Evolutionary conservation across 2,797 vertebrate genomes (phyloP).

Genomic region (Sciurus vulgaris): DNA sequence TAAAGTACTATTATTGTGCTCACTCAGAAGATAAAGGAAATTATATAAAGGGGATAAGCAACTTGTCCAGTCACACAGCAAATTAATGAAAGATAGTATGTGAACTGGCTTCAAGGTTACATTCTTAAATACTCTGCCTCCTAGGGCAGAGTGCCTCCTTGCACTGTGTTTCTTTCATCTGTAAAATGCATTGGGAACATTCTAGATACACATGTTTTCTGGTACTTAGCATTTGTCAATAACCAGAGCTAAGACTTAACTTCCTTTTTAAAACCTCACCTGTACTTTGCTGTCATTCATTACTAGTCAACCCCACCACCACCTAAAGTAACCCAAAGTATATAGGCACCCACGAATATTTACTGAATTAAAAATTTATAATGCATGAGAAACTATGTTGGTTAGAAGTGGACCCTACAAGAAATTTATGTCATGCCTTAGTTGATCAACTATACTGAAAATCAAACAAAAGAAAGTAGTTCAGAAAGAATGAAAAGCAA

Average conservation of each 20-base stretch:
- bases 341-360: background rate
- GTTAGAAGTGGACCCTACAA: background rate
- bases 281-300: background rate
- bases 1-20: background rate
- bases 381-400: background rate
- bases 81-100: background rate
- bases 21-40: background rate
- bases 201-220: background rate
- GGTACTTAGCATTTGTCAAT: background rate
- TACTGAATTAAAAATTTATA: slow-evolving; percentile 1
- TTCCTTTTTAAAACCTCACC: background rate
- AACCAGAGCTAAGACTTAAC: background rate
- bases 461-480: slow-evolving; percentile 10
- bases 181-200: background rate
- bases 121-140: background rate
- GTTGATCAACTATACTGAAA: slow-evolving; percentile 6
- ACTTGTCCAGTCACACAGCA: background rate
- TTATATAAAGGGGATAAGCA: background rate
- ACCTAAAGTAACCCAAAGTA: background rate
- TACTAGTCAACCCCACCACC: background rate
- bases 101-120: background rate
- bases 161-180: background rate
- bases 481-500: background rate
- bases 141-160: background rate
- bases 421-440: background rate